Base-by-base conservation (phyloP, 1,140 invertebrate genomes). In the Zaprionus kolodkinae region DNA sequence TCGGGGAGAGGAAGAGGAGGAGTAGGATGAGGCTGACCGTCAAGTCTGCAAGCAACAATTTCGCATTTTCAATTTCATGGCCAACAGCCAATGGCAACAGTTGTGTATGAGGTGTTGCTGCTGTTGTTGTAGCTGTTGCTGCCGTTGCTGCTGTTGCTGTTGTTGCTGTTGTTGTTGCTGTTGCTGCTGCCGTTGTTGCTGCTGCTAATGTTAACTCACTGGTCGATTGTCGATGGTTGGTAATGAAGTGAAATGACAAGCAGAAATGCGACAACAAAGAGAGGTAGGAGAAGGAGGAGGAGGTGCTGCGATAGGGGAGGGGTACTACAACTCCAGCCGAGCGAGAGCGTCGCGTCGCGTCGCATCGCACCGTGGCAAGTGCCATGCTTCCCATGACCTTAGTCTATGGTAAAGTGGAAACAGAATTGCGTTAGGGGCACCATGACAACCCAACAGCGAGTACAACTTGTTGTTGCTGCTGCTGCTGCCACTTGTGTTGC, bases 61-160 rank as follows among this genome's bases (percentile, higher is more conserved):
- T 75, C 78, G 69, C 82, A 86, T 81, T 87, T 85, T 81, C 84
- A 84, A 88, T 87, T 88, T 87, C 84, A 87, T 61, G 85, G 84
- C 52, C 84, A 62, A 71, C 70, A 71, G 40, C 74, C 84, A 84
- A 84, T 84, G 80, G 84, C 84, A 87, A 87, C 84, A 75, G 81
- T 84, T 71, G 65, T 27, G 59, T 40, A 12, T 6, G 27, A 30
- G 27, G 27, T 6, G 43, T 33, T 13, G 12, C 25, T 55, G 25
- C 21, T 57, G 21, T 27, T 43, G 33, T 5, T 69, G 15, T 50
- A n/a, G n/a, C n/a, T 59, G 30, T 6, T 36, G 38, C 56, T 75
- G 33, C 65, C 3, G 43, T 33, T 13, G 12, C 25, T 55, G 25
- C 21, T 57, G 21, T 27, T 43, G 21, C 15, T 43, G 57, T 40